Percentiles rank a stretch among this genome's conserved stretches.
Evolutionary conservation across 2,888 invertebrate genomes (phyloP).

Genomic region (Ophioninae sp.): DNA sequence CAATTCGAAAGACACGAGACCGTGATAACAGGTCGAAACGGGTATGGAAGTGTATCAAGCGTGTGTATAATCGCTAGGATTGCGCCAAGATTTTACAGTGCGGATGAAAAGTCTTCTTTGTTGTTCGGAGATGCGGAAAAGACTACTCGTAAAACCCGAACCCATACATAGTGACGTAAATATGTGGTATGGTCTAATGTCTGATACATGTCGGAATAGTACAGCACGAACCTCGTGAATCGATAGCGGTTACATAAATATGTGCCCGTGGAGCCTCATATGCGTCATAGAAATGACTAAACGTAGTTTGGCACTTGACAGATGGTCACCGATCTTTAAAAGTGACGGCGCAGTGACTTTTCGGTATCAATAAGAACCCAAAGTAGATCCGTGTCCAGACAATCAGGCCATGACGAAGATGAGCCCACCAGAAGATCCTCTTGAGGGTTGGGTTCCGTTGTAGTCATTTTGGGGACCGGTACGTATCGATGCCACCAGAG

Average conservation of each 20-base stretch:
- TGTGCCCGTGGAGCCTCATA: slow-evolving; percentile 21
- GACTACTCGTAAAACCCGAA: slow-evolving; percentile 31
- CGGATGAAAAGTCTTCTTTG: slow-evolving; percentile 55
- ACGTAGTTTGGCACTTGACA: no score
- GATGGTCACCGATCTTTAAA: no score
- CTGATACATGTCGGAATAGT: slow-evolving; percentile 20
- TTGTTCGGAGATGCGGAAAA: slow-evolving; percentile 61
- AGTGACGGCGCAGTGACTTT: no score
- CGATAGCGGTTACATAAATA: slow-evolving; percentile 16
- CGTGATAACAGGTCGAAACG: slow-evolving; percentile 38
- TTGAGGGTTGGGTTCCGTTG: background rate
- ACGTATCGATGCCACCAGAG: slow-evolving; percentile 38
- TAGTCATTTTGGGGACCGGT: slow-evolving; percentile 27
- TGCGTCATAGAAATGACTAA: slow-evolving; percentile 1
- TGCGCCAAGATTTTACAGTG: slow-evolving; percentile 42
- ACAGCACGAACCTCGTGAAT: slow-evolving; percentile 15
- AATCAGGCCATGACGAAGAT: background rate
- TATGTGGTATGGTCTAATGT: slow-evolving; percentile 1
- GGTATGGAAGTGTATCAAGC: slow-evolving; percentile 49
- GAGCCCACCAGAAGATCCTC: background rate
- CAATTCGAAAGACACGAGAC: slow-evolving; percentile 31
- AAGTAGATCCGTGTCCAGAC: background rate
- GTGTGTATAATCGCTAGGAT: slow-evolving; percentile 27
- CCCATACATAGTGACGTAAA: background rate
- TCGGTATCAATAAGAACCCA: background rate